Percentiles rank a stretch among this genome's conserved stretches.
These are phyloP conservation scores for Leucozona laternaria DNA, from an alignment of 2,888 invertebrate genomes.

Conservation along the genomic window DNA sequence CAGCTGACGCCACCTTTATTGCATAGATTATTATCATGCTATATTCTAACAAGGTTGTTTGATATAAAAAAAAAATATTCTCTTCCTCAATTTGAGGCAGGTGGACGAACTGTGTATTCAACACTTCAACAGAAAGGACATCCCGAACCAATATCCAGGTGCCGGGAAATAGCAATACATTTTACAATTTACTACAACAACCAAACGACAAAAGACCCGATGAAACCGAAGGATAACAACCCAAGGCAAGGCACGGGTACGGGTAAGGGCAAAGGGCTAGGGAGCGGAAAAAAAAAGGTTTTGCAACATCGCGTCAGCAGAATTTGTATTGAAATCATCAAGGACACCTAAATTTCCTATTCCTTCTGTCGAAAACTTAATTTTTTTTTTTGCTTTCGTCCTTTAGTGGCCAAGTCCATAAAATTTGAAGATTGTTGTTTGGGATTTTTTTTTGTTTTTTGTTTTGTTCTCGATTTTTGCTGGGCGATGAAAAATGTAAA, in stretches of 20 bases:
- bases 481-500: conserved; percentile 29
- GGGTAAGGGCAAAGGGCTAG: too few species aligned
- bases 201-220: conserved; percentile 23
- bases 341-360: conserved; percentile 52
- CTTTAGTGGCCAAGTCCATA: conserved; percentile 45
- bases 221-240: conserved; percentile 35
- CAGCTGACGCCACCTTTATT: conserved; percentile 32
- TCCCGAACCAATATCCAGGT: conserved; percentile 36
- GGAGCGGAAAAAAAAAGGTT: too few species aligned
- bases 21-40: conserved; percentile 52
- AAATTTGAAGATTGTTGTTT: conserved; percentile 37
- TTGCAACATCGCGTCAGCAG: conserved; percentile 31
- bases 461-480: conserved; percentile 7
- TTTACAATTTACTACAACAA: conserved; percentile 30
- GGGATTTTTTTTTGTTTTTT: not conserved
- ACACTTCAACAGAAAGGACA: conserved; percentile 16
- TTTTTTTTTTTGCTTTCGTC: conserved; percentile 36
- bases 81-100: conserved; percentile 3
- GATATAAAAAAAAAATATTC: conserved; percentile 18
- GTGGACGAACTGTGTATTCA: not conserved
- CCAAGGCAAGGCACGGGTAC: too few species aligned
- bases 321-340: conserved; percentile 47
- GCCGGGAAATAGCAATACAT: conserved; percentile 49
- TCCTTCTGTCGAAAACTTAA: conserved; percentile 41
- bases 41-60: conserved; percentile 43